These are phyloP conservation scores for Leptinotarsa texana DNA, from an alignment of 1,140 invertebrate species.

Conservation along the genomic window DNA sequence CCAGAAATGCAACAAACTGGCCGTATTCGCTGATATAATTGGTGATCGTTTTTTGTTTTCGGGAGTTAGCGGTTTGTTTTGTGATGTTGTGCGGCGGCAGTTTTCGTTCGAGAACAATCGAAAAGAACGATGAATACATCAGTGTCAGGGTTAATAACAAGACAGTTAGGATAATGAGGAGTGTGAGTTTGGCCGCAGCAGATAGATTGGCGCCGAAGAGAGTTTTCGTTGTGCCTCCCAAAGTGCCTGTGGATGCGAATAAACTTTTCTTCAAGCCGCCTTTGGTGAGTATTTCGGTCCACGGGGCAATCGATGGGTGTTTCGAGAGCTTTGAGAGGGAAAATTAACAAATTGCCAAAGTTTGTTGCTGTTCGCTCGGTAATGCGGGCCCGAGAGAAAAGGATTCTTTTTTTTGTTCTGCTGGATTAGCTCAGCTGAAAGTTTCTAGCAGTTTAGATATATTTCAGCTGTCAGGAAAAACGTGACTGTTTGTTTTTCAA, in stretches of 20 bases:
- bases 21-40: not conserved
- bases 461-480: not conserved
- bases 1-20: not conserved
- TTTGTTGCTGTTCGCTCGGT: not conserved
- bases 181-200: slow-evolving; percentile 39
- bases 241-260: slow-evolving; percentile 32
- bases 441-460: not conserved
- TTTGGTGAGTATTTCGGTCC: slow-evolving; percentile 21
- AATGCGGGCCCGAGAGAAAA: not conserved
- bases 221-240: slow-evolving; percentile 42
- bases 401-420: not conserved
- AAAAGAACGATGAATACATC: slow-evolving; percentile 45
- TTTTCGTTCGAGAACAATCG: slow-evolving; percentile 44
- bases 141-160: slow-evolving; percentile 40
- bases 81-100: slow-evolving; percentile 49
- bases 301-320: not conserved
- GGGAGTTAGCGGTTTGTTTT: slow-evolving; percentile 4
- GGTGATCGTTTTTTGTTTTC: slow-evolving; percentile 6
- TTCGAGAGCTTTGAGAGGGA: not conserved
- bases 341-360: not conserved
- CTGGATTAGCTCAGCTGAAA: not conserved
- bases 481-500: no score
- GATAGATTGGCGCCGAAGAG: slow-evolving; percentile 30
- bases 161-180: slow-evolving; percentile 43
- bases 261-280: slow-evolving; percentile 15